Base-by-base conservation (phyloP, 2,797 vertebrate species). In the Muscicapa comitata region DNA sequence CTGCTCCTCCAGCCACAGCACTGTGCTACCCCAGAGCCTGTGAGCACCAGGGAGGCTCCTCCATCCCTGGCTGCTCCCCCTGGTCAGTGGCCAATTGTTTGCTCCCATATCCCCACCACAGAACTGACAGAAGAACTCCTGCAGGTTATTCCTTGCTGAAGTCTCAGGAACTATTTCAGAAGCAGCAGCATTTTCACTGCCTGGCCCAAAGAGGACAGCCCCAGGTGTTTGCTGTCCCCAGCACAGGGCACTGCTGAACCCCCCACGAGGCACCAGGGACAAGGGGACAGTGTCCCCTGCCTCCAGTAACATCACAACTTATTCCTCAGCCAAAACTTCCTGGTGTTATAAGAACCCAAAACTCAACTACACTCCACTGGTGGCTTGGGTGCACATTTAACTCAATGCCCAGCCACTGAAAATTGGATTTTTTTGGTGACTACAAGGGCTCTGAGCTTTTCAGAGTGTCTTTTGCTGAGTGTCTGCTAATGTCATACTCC, bases 321-420 rank as follows among this genome's bases (percentile, higher is more conserved):
- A 51, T 24, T 19, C 12, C 12, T 37, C 2, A 57, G 59, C 76
- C 86, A 82, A 47, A 1, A 29, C 6, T 16, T 43, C 4, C 66
- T 4, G 12, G 7, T 11, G 20, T 20, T 14, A 17, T 6, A 18
- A 24, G 15, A 71, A 86, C 14, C 10, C 35, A 71, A 23, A 87
- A 37, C 37, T 55, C 57, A 11, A 0, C 6, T 8, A 6, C 24
- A 13, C 8, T 37, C 68, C 1, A 0, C 5, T 8, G 7, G 10
- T 15, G 43, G 16, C 80, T 13, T 4, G 28, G 12, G 21, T 10
- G 17, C 45, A 23, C 1, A 7, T 80, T 74, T 78, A 92, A 65
- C 59, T 57, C 37, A 1, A 54, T 14, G 62, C 54, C 78, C 61
- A 74, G 31, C 2, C 66, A 66, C 0, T 78, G 55, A 59, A 92